Evolutionary conservation across 2,888 invertebrate genomes (phyloP), one percentile per base, ranked within the genome.

Genomic region (Orthosia incerta): DNA sequence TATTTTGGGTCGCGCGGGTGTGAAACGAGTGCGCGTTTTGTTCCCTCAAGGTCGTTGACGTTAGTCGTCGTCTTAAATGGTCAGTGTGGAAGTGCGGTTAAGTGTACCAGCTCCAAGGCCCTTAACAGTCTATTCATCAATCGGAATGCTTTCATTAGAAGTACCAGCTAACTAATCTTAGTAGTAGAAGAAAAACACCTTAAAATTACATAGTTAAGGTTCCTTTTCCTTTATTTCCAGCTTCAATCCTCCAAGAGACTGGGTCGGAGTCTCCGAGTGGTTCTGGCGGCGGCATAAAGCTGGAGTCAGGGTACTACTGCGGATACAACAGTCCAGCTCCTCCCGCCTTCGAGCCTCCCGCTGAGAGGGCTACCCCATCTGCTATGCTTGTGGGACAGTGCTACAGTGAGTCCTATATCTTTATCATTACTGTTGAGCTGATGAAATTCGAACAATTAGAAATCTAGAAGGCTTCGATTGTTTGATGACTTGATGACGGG

Each of bases 161-260:
- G 1, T 1, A 31, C 46, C 31, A 65, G 50, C 31, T 74, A n/a
- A 45, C 15, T 9, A 53, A 20, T 56, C 16, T 48, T 15, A 71
- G 16, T 13, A 1, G 39, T 57, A 73, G 45, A 50, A 7, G n/a
- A 31, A 68, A 26, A 60, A 46, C 0, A 26, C 15, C 16, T 2
- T 23, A 20, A 39, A 45, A 59, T 18, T 1, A 57, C 13, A n/a
- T 7, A 0, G 31, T 46, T 68, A 70, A 77, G 55, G 2, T 18
- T 46, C 3, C 3, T 60, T 46, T 66, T 48, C 48, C 66, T 61
- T 61, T 51, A 55, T 45, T 97, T 97, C 89, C 97, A 99, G 99
- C 99, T 87, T 99, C 99, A 92, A 99, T 99, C 93, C 98, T 99
- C 94, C 99, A 98, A 96, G 99, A 99, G 96, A 97, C 98, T 84